Evolutionary conservation across 2,113 vertebrate genomes (phyloP).

Genomic region (Bubo bubo): DNA sequence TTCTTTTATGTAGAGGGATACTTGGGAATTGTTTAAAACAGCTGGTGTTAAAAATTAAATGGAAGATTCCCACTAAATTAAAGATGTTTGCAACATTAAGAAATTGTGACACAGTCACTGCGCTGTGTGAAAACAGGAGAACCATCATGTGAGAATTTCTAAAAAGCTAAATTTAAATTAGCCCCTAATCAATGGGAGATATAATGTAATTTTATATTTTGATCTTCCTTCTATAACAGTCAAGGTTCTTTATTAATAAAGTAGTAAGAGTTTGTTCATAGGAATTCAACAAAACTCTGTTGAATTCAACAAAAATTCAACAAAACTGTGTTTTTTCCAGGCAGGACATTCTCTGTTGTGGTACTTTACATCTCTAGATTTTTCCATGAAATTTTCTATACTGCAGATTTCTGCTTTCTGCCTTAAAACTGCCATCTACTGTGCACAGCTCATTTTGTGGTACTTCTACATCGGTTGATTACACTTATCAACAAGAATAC

Average conservation of each 20-base stretch:
- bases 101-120: neutral
- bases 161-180: neutral
- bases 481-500: neutral
- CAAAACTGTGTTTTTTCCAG: neutral
- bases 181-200: neutral
- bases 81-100: neutral
- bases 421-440: neutral
- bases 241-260: neutral
- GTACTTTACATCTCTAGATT: neutral
- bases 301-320: neutral
- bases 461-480: neutral
- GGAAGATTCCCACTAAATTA: neutral
- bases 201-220: neutral
- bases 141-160: fast-evolving
- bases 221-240: neutral
- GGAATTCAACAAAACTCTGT: neutral
- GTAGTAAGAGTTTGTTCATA: neutral
- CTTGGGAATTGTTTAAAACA: neutral
- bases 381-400: neutral
- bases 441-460: neutral
- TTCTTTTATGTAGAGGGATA: neutral
- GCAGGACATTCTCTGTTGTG: neutral
- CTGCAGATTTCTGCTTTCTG: neutral
- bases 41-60: neutral
- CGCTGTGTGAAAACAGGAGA: neutral